A percentile compares a stretch with the other conserved stretches of the same genome.
These are phyloP conservation scores for Brachionus rubens DNA, from an alignment of 1,140 invertebrate genomes.

Conservation along the genomic window DNA sequence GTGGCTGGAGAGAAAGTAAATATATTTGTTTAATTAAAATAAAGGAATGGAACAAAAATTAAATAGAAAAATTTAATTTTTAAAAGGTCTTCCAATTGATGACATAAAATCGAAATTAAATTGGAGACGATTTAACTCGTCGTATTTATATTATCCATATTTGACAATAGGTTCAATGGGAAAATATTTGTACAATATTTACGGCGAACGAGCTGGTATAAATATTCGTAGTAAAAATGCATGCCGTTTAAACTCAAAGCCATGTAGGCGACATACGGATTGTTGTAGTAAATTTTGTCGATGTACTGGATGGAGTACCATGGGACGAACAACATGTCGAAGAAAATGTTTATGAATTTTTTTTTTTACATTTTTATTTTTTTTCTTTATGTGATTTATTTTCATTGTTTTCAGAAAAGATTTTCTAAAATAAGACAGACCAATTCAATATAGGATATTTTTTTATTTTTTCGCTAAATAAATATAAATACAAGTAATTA, in stretches of 20 bases:
- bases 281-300: constrained; percentile 42
- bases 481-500: too few relatives aligned
- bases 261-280: constrained; percentile 3
- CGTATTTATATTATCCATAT: not conserved
- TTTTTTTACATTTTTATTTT: too few relatives aligned
- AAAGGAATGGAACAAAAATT: too few relatives aligned
- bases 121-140: not conserved
- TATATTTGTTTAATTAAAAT: too few relatives aligned
- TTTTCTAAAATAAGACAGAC: too few relatives aligned
- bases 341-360: constrained; percentile 33
- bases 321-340: not conserved
- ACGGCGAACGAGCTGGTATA: not conserved
- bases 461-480: too few relatives aligned
- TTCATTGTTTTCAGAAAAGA: too few relatives aligned
- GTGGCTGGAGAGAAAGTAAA: too few relatives aligned
- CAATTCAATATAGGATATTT: too few relatives aligned
- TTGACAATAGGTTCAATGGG: not conserved
- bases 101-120: not conserved
- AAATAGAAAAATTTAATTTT: too few relatives aligned
- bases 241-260: constrained; percentile 14
- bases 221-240: constrained; percentile 1
- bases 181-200: not conserved
- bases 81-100: constrained; percentile 3
- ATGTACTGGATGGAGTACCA: constrained; percentile 13
- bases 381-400: too few relatives aligned